Evolutionary conservation across 2,113 vertebrate species (phyloP).

Genomic region (Oreochromis tanganicae): DNA sequence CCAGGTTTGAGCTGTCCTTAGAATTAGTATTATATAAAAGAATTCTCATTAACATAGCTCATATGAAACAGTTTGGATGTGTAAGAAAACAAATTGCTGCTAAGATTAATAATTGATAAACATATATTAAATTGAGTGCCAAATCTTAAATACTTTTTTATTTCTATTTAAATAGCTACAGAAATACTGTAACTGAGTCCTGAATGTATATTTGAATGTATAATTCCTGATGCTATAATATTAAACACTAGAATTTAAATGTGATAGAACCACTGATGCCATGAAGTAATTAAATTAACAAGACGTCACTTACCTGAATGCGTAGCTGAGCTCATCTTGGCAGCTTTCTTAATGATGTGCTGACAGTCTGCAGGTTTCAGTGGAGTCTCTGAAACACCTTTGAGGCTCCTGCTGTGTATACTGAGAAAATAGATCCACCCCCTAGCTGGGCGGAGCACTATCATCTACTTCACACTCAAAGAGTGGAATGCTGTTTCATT

Average conservation of each 20-base stretch:
- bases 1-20: neutral
- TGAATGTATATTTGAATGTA: neutral
- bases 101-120: neutral
- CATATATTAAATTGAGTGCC: neutral
- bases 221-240: neutral
- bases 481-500: neutral
- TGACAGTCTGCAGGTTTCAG: neutral
- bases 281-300: neutral
- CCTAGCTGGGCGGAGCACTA: neutral
- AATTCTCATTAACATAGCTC: neutral
- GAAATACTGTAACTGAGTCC: neutral
- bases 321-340: neutral
- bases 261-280: neutral
- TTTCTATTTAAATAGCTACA: neutral
- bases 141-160: neutral
- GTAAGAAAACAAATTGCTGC: neutral
- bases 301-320: neutral
- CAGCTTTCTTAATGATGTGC: neutral
- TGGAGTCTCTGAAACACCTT: neutral
- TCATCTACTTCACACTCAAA: neutral
- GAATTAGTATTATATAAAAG: neutral
- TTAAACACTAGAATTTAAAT: neutral
- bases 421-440: neutral
- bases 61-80: neutral
- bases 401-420: neutral